Conservation (phyloP, 1,140 invertebrate genomes). For the Philotrypesis tridentata region DNA sequence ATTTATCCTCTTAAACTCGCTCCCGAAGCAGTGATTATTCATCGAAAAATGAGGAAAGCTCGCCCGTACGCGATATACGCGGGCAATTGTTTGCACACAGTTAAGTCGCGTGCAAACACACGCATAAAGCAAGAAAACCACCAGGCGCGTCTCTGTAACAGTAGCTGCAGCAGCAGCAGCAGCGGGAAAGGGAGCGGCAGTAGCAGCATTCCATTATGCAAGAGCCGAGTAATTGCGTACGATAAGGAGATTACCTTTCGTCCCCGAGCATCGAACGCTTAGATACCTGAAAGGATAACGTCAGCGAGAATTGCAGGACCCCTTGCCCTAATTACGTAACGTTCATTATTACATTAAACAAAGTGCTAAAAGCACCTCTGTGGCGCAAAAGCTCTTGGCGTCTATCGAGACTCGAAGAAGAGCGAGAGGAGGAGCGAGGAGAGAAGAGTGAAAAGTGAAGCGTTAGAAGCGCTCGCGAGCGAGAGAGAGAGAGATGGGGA, state of each 20-base stretch:
- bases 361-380: slow-evolving; percentile 40
- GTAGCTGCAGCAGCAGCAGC: background rate
- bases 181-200: background rate
- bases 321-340: slow-evolving; percentile 36
- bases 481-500: background rate
- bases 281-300: slow-evolving; percentile 38
- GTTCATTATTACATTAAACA: slow-evolving; percentile 45
- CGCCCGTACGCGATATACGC: background rate
- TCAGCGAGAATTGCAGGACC: slow-evolving; percentile 28
- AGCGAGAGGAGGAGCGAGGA: too few species aligned
- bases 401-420: slow-evolving; percentile 47
- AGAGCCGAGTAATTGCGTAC: slow-evolving; percentile 46
- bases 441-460: background rate
- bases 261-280: slow-evolving; percentile 9
- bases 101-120: too few species aligned
- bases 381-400: background rate
- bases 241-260: slow-evolving; percentile 41
- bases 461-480: background rate
- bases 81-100: too few species aligned
- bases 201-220: slow-evolving; percentile 40
- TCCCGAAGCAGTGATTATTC: background rate
- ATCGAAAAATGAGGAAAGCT: slow-evolving; percentile 7
- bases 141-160: background rate
- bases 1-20: slow-evolving; percentile 7
- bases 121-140: too few species aligned